Base-by-base conservation (phyloP, 2,797 vertebrate genomes). In the Cryptoblepharus egeriae region DNA sequence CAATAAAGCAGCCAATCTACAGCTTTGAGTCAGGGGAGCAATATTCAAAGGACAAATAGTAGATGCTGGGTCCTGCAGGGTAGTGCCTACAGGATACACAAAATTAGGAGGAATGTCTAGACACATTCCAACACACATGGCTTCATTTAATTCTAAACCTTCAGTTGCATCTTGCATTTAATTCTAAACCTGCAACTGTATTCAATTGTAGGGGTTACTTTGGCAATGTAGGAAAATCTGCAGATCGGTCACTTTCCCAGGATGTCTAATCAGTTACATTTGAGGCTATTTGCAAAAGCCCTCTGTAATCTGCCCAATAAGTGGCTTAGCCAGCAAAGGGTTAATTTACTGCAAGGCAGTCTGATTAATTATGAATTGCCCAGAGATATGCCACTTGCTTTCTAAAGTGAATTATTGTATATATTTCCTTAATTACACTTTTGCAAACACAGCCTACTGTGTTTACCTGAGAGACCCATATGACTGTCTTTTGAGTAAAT, bases 371-470 rank as follows among this genome's bases (percentile, higher is more conserved):
- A 61, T 72, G 45, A 64, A 72, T 65, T 58, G 73, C n/a, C 60
- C 20, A 79, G 69, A 83, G 75, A 67, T 35, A 73, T 77, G 68
- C 28, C 35, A 67, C 37, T 57, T 73, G 30, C 22, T 45, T 73
- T 78, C 52, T 57, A 72, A 57, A 64, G 67, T 77, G 68, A 71
- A 70, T 77, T 70, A 76, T 82, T 63, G 57, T 63, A 82, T 71
- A 70, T 63, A 71, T 65, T 83, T 83, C 75, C 74, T 83, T 72
- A 83, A 72, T 77, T 83, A 83, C 35, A 77, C 58, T 83, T 77
- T 65, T 83, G 67, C 74, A 83, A 72, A 73, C 69, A 73, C 69
- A 65, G 75, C 60, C 58, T 52, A 83, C 42, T 65, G 49, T 65
- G 70, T 83, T 79, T 78, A 83, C 82, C 77, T 78, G 61, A 67